A percentile compares a stretch with the other conserved stretches of the same genome.
Evolutionary conservation across 2,888 invertebrate species (phyloP).

Genomic region (Brassicogethes aeneus): DNA sequence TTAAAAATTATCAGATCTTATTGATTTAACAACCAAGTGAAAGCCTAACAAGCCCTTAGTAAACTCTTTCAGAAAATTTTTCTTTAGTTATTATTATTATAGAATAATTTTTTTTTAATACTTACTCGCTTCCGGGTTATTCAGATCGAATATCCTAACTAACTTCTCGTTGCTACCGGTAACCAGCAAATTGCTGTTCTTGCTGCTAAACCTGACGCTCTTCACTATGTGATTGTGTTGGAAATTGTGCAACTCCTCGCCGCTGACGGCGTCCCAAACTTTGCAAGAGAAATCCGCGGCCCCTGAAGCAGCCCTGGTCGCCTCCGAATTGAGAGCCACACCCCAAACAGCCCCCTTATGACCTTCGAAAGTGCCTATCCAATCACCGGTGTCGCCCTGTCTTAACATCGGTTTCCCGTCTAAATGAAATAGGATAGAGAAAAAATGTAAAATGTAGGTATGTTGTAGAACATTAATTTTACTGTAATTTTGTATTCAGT

Average conservation of each 20-base stretch:
- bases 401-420: conserved; percentile 98
- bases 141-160: conserved; percentile 83
- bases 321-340: conserved; percentile 84
- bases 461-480: too few species aligned
- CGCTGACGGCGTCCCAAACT: conserved; percentile 93
- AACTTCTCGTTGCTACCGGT: conserved; percentile 95
- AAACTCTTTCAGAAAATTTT: too few species aligned
- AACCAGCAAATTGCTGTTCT: conserved; percentile 67
- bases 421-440: too few species aligned
- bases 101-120: too few species aligned
- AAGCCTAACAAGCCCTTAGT: too few species aligned
- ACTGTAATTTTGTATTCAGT: too few species aligned
- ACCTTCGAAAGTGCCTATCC: conserved; percentile 98
- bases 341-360: conserved; percentile 99
- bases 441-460: too few species aligned
- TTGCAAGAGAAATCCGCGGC: conserved; percentile 96
- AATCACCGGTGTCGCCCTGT: conserved; percentile 97
- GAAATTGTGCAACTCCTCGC: conserved; percentile 85
- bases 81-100: too few species aligned
- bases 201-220: conserved; percentile 86
- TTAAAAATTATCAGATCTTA: too few species aligned
- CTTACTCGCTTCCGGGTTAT: conserved; percentile 77
- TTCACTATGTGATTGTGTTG: conserved; percentile 97
- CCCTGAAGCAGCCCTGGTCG: conserved; percentile 87
- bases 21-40: too few species aligned